phyloP scores from a whole-genome alignment of 2,113 vertebrate species.

The Acanthisitta chloris region DNA sequence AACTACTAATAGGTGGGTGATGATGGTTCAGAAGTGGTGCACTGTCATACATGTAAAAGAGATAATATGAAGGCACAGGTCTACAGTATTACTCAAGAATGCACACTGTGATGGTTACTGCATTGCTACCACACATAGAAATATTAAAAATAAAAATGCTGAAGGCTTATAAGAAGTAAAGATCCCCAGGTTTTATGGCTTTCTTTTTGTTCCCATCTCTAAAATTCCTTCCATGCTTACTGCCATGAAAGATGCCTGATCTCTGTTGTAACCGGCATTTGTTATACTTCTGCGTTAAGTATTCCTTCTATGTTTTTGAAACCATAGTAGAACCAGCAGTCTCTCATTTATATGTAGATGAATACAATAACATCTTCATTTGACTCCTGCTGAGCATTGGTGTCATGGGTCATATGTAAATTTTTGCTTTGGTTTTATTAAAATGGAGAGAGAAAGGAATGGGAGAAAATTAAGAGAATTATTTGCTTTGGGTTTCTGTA shows the following conservation, averaged over 20 bases:
- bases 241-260: neutral
- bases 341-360: neutral
- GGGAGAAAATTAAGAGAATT: neutral
- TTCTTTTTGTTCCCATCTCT: neutral
- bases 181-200: neutral
- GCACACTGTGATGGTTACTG: neutral
- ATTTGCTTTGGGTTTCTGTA: neutral
- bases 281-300: neutral
- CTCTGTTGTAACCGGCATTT: neutral
- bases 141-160: neutral
- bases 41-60: neutral
- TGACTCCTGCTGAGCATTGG: neutral
- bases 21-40: neutral
- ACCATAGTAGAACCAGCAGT: neutral
- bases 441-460: neutral
- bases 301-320: neutral
- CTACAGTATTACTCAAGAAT: neutral
- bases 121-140: neutral
- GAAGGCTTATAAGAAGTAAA: neutral
- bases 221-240: neutral
- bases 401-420: neutral
- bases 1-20: neutral
- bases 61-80: rapidly evolving
- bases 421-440: neutral
- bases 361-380: neutral